Evolutionary conservation across 2,888 invertebrate genomes (phyloP).

Genomic region (Diplolepis rosae): DNA sequence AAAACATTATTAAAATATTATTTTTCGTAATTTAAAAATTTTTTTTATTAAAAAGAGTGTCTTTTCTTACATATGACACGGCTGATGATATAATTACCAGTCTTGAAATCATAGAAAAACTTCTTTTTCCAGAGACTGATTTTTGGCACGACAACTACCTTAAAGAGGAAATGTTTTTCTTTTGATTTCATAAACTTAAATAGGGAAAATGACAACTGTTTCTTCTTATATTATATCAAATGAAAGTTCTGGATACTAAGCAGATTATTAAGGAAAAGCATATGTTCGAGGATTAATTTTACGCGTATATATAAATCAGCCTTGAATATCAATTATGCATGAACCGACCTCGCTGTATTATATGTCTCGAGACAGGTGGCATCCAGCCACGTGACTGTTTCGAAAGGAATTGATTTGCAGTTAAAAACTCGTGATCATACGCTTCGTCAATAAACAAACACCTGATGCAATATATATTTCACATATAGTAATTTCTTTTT

Average conservation of each 20-base stretch:
- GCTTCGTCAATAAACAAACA: conserved; percentile 9
- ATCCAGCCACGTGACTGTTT: conserved; percentile 34
- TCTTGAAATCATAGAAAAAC: no score
- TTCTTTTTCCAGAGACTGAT: no score
- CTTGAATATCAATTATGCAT: conserved; percentile 48
- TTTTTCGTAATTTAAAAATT: no score
- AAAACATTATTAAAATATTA: no score
- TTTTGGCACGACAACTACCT: no score
- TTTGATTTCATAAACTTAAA: background rate
- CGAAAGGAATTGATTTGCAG: conserved; percentile 40
- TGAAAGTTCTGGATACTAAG: background rate
- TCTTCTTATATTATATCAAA: background rate
- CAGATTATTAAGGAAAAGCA: conserved; percentile 17
- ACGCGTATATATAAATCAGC: conserved; percentile 47
- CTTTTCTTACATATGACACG: no score
- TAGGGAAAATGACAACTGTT: background rate
- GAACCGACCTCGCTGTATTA: conserved; percentile 45
- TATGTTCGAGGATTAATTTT: conserved; percentile 42
- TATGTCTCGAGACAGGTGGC: conserved; percentile 19
- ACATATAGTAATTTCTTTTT: background rate
- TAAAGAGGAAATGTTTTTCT: background rate
- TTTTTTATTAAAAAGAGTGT: background rate
- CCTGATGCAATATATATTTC: background rate
- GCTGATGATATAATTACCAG: no score
- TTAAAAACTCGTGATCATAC: conserved; percentile 7